phyloP scores from a whole-genome alignment of 2,113 vertebrate species.

The Cephalophus harveyi region DNA sequence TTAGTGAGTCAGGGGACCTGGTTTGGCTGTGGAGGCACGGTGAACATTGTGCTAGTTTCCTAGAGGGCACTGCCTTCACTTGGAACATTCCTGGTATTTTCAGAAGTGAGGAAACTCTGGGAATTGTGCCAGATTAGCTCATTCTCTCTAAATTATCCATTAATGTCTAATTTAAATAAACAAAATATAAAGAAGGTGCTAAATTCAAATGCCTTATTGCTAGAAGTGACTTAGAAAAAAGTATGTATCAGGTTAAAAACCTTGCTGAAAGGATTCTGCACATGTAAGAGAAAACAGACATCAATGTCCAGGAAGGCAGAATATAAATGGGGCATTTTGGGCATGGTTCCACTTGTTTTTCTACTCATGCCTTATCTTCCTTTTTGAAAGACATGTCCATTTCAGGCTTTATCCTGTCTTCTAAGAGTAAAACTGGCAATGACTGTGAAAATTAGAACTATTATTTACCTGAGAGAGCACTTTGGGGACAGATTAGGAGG shows the following conservation, averaged over 20 bases:
- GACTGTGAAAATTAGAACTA: not conserved
- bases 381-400: not conserved
- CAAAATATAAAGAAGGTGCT: not conserved
- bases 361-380: not conserved
- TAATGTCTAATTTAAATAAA: slow-evolving; percentile 42
- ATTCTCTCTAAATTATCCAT: not conserved
- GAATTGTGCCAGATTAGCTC: not conserved
- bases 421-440: not conserved
- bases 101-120: slow-evolving; percentile 14
- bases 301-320: not conserved
- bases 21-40: not conserved
- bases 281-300: not conserved
- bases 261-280: not conserved
- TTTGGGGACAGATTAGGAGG: not conserved
- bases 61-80: not conserved
- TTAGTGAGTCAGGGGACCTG: not conserved
- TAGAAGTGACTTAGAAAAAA: not conserved
- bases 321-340: rapidly evolving
- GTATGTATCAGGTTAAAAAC: not conserved
- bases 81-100: not conserved
- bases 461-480: not conserved
- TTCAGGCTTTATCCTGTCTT: not conserved
- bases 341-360: not conserved
- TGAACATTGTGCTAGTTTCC: not conserved
- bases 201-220: not conserved